phyloP scores from a whole-genome alignment of 2,888 invertebrate species.

The Pristionchus fissidentatus region DNA sequence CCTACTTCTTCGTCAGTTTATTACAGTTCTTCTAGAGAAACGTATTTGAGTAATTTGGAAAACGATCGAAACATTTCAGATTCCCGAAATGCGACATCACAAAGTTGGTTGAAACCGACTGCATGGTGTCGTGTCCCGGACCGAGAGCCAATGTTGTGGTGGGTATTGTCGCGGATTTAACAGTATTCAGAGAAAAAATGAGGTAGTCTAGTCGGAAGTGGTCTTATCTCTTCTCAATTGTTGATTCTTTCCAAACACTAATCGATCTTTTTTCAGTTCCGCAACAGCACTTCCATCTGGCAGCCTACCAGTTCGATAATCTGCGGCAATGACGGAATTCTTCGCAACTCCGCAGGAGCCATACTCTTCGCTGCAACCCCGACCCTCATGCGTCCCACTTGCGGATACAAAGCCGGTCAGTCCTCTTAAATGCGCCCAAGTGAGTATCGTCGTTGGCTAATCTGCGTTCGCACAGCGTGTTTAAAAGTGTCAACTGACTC shows the following conservation, averaged over 20 bases:
- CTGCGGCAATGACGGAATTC: neutral
- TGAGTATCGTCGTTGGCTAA: no score
- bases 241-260: neutral
- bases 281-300: conserved; percentile 13
- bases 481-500: no score
- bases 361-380: no score
- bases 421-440: no score
- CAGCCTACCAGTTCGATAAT: neutral
- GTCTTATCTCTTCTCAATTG: neutral
- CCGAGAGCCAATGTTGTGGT: neutral
- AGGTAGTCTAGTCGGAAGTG: neutral
- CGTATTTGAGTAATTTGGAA: no score
- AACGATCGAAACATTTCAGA: neutral
- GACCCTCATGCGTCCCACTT: neutral
- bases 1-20: neutral
- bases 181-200: no score
- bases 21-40: no score
- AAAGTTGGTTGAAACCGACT: neutral
- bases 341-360: neutral
- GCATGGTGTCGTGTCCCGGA: neutral
- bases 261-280: neutral
- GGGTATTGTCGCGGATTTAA: no score
- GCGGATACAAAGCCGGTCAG: neutral
- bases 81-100: neutral
- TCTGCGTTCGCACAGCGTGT: no score